phyloP scores from a whole-genome alignment of 2,888 invertebrate genomes.

The Apamea anceps region DNA sequence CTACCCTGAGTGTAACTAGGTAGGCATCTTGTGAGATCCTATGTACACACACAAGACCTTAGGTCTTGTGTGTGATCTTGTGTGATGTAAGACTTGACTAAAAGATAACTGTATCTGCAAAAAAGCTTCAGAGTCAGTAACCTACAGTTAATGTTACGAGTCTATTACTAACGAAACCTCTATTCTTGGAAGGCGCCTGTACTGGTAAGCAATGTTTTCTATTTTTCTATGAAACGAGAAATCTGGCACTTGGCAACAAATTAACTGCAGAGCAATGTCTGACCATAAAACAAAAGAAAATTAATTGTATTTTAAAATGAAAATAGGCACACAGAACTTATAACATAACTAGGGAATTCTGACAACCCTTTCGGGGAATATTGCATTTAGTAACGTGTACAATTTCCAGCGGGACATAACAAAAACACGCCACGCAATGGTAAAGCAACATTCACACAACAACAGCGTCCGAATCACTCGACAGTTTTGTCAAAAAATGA shows the following conservation, averaged over 20 bases:
- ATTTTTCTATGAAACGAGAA: background rate
- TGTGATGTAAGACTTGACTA: background rate
- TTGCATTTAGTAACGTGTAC: background rate
- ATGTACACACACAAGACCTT: too few relatives aligned
- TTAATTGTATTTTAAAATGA: background rate
- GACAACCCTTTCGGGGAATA: background rate
- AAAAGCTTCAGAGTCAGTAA: background rate
- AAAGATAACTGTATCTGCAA: background rate
- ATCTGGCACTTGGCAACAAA: background rate
- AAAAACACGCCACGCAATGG: background rate
- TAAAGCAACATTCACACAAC: slow-evolving; percentile 4
- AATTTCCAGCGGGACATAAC: background rate
- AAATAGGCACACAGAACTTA: background rate
- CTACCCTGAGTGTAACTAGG: background rate
- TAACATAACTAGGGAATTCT: background rate
- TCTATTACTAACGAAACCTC: background rate
- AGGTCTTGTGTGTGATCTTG: too few relatives aligned
- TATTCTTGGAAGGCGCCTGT: background rate
- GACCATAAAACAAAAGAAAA: background rate
- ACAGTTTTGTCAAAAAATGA: slow-evolving; percentile 29
- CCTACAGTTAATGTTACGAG: background rate
- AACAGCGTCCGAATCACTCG: slow-evolving; percentile 12
- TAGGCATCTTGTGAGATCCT: background rate
- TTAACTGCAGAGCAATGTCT: background rate
- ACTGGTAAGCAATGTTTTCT: background rate